These are phyloP conservation scores for Gymnogyps californianus DNA, from an alignment of 2,113 vertebrate species.

Conservation along the genomic window DNA sequence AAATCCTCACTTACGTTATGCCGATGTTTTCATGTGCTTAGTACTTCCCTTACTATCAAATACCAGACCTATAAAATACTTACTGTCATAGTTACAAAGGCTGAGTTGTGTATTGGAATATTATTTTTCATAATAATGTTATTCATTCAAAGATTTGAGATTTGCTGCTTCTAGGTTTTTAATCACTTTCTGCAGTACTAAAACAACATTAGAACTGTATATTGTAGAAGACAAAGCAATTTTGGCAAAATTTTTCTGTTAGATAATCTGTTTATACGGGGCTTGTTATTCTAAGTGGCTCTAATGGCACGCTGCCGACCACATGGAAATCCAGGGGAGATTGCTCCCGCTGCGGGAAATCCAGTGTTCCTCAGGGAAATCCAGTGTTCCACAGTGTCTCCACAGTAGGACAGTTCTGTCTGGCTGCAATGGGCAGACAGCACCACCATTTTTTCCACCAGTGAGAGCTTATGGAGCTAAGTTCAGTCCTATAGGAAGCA, in stretches of 20 bases:
- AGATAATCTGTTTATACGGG: background rate
- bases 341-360: background rate
- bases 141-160: background rate
- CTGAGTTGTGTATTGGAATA: background rate
- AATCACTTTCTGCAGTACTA: background rate
- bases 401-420: background rate
- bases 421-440: background rate
- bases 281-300: background rate
- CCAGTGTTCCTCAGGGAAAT: background rate
- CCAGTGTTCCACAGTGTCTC: background rate
- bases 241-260: background rate
- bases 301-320: background rate
- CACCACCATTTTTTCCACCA: background rate
- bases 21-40: accelerated
- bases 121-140: background rate
- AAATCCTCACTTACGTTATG: background rate
- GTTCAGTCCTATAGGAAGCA: background rate
- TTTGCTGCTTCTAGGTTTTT: background rate
- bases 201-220: background rate
- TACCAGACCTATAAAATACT: background rate
- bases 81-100: background rate
- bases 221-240: background rate
- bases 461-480: background rate
- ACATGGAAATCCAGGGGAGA: background rate
- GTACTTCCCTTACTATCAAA: background rate